Percentiles rank a stretch among this genome's conserved stretches.
phyloP scores from a whole-genome alignment of 2,888 invertebrate genomes.

The Cerceris ruficornis region DNA sequence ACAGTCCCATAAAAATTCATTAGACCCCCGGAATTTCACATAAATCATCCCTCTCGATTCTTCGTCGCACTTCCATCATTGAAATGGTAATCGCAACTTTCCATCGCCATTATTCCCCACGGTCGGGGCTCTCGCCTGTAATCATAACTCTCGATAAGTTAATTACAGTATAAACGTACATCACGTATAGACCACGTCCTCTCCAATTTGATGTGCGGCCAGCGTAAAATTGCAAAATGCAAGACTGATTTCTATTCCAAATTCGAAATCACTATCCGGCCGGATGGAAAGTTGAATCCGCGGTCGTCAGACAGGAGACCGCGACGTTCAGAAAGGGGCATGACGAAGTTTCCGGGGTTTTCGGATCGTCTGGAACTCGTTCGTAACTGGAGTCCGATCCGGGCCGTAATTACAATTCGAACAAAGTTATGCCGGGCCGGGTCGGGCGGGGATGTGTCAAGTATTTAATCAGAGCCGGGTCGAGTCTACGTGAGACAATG shows the following conservation, averaged over 20 bases:
- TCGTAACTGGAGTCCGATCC: conserved; percentile 72
- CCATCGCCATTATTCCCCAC: too few species aligned
- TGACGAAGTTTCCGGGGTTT: conserved; percentile 54
- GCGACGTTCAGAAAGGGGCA: conserved; percentile 55
- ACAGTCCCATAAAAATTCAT: too few species aligned
- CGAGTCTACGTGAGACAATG: conserved; percentile 79
- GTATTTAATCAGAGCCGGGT: conserved; percentile 80
- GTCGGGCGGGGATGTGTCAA: conserved; percentile 78
- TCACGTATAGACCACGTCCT: neutral
- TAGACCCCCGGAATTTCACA: too few species aligned
- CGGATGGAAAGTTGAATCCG: conserved; percentile 1
- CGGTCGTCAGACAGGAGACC: conserved; percentile 26
- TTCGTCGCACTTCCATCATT: too few species aligned
- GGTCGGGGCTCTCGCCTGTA: too few species aligned
- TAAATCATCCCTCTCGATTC: too few species aligned
- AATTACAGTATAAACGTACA: neutral
- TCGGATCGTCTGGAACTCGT: conserved; percentile 64
- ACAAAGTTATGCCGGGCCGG: conserved; percentile 78
- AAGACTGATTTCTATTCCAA: neutral
- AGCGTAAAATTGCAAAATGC: neutral
- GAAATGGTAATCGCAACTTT: too few species aligned
- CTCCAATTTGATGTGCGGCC: neutral
- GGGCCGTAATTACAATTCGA: conserved; percentile 80
- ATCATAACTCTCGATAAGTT: neutral
- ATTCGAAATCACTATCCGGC: neutral